Evolutionary conservation across 2,888 invertebrate genomes (phyloP).

Genomic region (Hydrotaea cyrtoneurina): DNA sequence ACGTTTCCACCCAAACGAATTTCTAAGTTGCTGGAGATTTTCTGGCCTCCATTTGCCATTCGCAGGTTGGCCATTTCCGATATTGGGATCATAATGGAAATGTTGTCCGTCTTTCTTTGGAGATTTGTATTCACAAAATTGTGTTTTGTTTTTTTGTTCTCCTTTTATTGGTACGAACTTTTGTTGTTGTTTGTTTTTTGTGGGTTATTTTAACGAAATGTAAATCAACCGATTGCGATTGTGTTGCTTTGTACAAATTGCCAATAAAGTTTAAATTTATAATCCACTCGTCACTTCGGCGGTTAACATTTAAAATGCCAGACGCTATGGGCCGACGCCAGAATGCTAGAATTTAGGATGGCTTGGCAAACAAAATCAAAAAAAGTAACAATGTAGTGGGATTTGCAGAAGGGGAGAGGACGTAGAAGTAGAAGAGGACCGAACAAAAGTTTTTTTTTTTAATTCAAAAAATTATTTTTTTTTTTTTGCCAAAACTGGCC

Average conservation of each 20-base stretch:
- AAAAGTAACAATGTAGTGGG: background rate
- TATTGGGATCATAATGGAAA: background rate
- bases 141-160: no score
- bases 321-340: background rate
- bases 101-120: conserved; percentile 3
- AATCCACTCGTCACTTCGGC: background rate
- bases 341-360: background rate
- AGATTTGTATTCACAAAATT: background rate
- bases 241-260: conserved; percentile 45
- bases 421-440: background rate
- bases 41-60: background rate
- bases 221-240: conserved; percentile 47
- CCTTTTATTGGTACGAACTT: background rate
- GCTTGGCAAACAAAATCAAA: background rate
- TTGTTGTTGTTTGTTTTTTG: background rate
- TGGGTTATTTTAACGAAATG: conserved; percentile 13
- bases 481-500: no score
- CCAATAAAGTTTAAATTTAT: conserved; percentile 43
- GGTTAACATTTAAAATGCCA: conserved; percentile 2
- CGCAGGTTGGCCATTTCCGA: background rate
- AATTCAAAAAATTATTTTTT: no score
- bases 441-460: no score
- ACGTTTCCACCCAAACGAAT: no score
- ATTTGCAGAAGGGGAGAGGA: background rate
- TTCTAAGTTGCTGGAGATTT: no score